Percentiles rank a stretch among this genome's conserved stretches.
Evolutionary conservation across 2,113 vertebrate genomes (phyloP).

Genomic region (Xenopus borealis): DNA sequence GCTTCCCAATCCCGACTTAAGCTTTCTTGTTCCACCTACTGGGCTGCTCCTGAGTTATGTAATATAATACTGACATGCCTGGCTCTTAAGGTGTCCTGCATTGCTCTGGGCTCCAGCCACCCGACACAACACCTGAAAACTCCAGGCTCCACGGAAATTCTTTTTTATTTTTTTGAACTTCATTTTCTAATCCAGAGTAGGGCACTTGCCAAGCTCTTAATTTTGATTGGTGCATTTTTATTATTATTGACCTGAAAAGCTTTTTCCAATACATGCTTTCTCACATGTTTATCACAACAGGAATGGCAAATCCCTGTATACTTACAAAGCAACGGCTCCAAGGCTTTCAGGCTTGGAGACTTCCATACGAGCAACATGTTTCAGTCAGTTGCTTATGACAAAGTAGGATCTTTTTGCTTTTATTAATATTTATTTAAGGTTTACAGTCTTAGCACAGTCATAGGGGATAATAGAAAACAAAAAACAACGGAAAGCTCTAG

Average conservation of each 20-base stretch:
- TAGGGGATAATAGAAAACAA: too few species aligned
- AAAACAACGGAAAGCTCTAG: too few species aligned
- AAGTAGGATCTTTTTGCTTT: too few species aligned
- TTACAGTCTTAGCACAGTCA: too few species aligned
- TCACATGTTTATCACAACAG: neutral
- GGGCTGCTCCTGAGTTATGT: conserved; percentile 18
- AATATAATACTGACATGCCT: neutral
- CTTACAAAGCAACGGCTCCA: neutral
- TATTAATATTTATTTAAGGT: too few species aligned
- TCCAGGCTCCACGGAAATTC: neutral
- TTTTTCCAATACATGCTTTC: too few species aligned
- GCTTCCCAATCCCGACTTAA: conserved; percentile 4
- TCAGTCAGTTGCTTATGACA: neutral
- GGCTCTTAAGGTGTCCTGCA: neutral
- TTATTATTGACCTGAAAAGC: too few species aligned
- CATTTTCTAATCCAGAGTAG: too few species aligned
- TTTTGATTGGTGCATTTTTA: too few species aligned
- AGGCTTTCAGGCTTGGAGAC: neutral
- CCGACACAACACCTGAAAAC: neutral
- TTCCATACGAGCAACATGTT: neutral
- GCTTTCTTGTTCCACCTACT: conserved; percentile 2
- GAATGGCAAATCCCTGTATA: conserved; percentile 18
- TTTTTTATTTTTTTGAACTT: too few species aligned
- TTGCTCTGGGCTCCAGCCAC: neutral
- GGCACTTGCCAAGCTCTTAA: too few species aligned